phyloP scores from a whole-genome alignment of 2,888 invertebrate genomes.

The Apodemia duryi region DNA sequence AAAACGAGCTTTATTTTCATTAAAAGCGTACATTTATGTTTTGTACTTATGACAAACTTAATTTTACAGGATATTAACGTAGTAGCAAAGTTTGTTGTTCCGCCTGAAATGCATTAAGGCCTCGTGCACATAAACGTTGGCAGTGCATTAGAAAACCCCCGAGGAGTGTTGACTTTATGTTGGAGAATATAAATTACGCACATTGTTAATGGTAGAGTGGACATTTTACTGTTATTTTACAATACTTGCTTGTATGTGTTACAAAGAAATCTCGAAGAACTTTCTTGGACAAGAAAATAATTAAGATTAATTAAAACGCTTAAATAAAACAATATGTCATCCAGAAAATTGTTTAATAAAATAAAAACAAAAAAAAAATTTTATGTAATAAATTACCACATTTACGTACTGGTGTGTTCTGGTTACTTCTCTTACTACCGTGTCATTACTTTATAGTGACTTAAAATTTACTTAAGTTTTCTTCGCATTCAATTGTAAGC shows the following conservation, averaged over 20 bases:
- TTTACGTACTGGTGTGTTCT: too few relatives aligned
- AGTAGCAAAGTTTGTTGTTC: conserved; percentile 16
- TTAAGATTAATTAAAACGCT: too few relatives aligned
- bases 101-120: conserved; percentile 16
- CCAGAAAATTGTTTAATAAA: too few relatives aligned
- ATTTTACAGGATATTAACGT: conserved; percentile 7
- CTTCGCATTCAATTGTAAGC: too few relatives aligned
- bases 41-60: conserved; percentile 1
- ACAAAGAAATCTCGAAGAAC: neutral
- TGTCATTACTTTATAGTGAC: too few relatives aligned
- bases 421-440: too few relatives aligned
- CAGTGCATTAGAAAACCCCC: conserved; percentile 18
- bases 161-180: conserved; percentile 14
- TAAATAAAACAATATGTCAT: too few relatives aligned
- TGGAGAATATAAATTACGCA: conserved; percentile 14
- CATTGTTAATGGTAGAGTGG: neutral
- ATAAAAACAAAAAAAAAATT: too few relatives aligned
- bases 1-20: neutral
- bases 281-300: too few relatives aligned
- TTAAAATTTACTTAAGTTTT: too few relatives aligned
- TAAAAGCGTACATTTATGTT: neutral
- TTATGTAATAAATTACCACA: too few relatives aligned
- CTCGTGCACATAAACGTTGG: conserved; percentile 6
- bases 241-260: neutral
- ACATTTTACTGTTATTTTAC: conserved; percentile 15